Evolutionary conservation across 2,113 vertebrate genomes (phyloP), one percentile per base, ranked within the genome.

Genomic region (Loxodonta africana): DNA sequence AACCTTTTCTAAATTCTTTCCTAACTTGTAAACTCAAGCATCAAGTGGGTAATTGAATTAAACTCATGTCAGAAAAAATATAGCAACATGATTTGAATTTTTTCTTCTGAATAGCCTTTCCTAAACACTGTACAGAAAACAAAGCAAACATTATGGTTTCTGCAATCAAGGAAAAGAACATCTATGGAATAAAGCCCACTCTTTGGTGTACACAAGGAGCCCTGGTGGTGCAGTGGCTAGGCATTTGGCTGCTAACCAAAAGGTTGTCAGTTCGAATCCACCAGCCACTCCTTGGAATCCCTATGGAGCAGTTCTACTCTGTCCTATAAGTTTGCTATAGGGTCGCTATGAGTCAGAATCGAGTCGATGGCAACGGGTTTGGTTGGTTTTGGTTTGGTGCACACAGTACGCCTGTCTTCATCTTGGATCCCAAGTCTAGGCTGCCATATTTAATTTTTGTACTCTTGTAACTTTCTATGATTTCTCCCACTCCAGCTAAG

Each of bases 1-100:
- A 96, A 82, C 20, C 88, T 51, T 91, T 95, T 85, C 6, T 80
- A 91, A 94, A 46, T 85, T 90, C 8, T 91, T 78, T n/a, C 23
- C 8, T 46, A 96, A 88, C 37, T 81, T 88, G 5, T 69, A 94
- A 95, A 88, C 30, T 67, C 21, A 80, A 96, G n/a, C 8, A 95
- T 83, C 46, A 89, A 95, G 77, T 83, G 15, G 6, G 33, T 37
- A 88, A 78, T 17, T 86, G 18, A 91, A 95, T 53, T 94, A 86
- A 94, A 92, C 6, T 60, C 65, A 37, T 83, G 26, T 63, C 71
- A 53, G 2, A 46, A 53, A 88, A 60, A 46, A 83, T 74, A 71
- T 12, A 48, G 12, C 14, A 82, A 80, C 28, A 88, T 80, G 57
- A 26, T 2, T 26, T 15, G 8, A 90, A 6, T 37, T 73, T 92